phyloP scores from a whole-genome alignment of 2,888 invertebrate genomes.

The Agrochola lota region DNA sequence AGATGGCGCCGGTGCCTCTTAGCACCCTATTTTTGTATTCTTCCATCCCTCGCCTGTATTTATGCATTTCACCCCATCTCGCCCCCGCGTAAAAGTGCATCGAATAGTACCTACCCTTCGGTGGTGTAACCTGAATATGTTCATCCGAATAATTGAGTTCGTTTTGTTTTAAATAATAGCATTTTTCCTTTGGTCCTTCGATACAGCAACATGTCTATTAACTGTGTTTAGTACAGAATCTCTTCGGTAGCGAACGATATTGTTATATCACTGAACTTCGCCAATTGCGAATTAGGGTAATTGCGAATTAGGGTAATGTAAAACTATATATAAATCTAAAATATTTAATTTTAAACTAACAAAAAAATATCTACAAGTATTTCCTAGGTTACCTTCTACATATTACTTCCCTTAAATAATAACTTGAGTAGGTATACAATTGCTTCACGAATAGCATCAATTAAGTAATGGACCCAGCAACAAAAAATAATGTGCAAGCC shows the following conservation, averaged over 20 bases:
- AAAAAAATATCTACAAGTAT: too few relatives aligned
- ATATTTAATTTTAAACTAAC: too few relatives aligned
- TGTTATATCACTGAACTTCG: not conserved
- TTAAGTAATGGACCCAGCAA: not conserved
- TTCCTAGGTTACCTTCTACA: not conserved
- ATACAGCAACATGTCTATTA: not conserved
- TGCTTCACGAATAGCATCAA: not conserved
- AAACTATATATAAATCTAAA: too few relatives aligned
- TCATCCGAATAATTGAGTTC: constrained; percentile 63
- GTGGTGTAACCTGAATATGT: constrained; percentile 59
- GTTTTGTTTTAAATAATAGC: constrained; percentile 46
- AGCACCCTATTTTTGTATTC: constrained; percentile 88
- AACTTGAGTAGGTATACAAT: not conserved
- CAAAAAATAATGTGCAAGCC: too few relatives aligned
- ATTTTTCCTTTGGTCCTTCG: not conserved
- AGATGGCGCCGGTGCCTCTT: constrained; percentile 85
- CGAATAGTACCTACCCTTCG: constrained; percentile 57
- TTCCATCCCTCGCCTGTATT: constrained; percentile 79
- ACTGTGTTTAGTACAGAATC: not conserved
- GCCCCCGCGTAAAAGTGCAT: constrained; percentile 79
- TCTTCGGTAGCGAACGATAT: not conserved
- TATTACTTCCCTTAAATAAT: too few relatives aligned
- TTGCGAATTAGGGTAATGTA: too few relatives aligned
- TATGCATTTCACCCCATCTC: constrained; percentile 74
- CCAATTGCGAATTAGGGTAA: too few relatives aligned